Evolutionary conservation across 2,888 invertebrate species (phyloP).

Genomic region (Cinara cedri): DNA sequence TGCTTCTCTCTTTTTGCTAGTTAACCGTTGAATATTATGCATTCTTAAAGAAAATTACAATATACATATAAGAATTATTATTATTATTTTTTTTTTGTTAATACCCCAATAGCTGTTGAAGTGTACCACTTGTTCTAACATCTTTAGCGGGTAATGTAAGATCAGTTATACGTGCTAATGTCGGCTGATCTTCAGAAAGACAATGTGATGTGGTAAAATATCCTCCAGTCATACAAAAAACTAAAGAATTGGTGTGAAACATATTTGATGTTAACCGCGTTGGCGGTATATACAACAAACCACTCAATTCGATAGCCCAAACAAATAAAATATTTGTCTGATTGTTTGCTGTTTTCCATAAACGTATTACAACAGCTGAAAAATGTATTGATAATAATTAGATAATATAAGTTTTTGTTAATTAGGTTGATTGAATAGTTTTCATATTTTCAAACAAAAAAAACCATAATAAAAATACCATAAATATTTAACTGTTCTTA

Average conservation of each 20-base stretch:
- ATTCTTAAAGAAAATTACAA: constrained; percentile 62
- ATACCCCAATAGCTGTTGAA: constrained; percentile 71
- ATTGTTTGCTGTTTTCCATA: constrained; percentile 63
- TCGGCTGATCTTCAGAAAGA: constrained; percentile 61
- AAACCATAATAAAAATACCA: too few relatives aligned
- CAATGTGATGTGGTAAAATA: constrained; percentile 74
- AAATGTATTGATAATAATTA: background rate
- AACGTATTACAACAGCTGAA: constrained; percentile 64
- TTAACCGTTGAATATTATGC: constrained; percentile 74
- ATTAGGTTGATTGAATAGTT: too few relatives aligned
- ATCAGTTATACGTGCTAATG: constrained; percentile 64
- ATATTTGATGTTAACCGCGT: constrained; percentile 70
- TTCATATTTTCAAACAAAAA: too few relatives aligned
- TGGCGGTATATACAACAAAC: constrained; percentile 77
- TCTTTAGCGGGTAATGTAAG: constrained; percentile 69
- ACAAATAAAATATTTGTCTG: constrained; percentile 66
- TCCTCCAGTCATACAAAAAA: constrained; percentile 88
- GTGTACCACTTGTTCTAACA: constrained; percentile 75
- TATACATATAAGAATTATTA: background rate
- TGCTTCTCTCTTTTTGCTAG: constrained; percentile 73
- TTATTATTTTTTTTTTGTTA: constrained; percentile 8
- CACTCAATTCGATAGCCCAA: constrained; percentile 86
- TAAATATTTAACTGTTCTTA: too few relatives aligned
- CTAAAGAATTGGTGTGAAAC: constrained; percentile 75
- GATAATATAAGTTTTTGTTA: background rate